phyloP scores from a whole-genome alignment of 53 echinoderm and acorn worm species.

The Mesocentrotus franciscanus region DNA sequence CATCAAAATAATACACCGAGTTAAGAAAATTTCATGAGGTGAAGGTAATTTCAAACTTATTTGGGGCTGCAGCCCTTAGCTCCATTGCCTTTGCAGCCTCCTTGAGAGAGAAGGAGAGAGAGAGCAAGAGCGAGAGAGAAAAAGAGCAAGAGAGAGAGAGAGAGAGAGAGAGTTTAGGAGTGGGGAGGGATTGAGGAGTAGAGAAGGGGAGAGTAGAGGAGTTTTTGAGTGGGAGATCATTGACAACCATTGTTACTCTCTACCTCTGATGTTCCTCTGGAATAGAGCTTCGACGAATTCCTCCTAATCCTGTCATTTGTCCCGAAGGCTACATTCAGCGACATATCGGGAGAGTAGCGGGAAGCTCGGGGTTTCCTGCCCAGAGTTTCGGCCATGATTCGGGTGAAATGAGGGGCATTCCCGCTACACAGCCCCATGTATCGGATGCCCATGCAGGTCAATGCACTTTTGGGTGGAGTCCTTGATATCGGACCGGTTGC shows the following conservation, averaged over 20 bases:
- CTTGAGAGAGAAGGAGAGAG: too few relatives aligned
- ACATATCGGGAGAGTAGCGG: constrained; percentile 77
- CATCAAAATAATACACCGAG: too few relatives aligned
- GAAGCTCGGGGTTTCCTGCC: constrained; percentile 80
- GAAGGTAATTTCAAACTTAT: too few relatives aligned
- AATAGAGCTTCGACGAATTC: not conserved
- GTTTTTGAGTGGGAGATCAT: not conserved
- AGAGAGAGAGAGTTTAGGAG: too few relatives aligned
- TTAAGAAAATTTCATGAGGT: too few relatives aligned
- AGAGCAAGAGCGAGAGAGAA: too few relatives aligned
- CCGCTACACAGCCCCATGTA: constrained; percentile 93
- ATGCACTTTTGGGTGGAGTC: constrained; percentile 49
- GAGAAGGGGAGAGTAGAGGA: too few relatives aligned
- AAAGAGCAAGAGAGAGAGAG: too few relatives aligned
- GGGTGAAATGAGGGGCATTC: constrained; percentile 85
- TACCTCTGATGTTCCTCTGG: not conserved
- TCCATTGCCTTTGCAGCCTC: too few relatives aligned
- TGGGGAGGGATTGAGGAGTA: not conserved
- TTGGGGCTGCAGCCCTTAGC: too few relatives aligned
- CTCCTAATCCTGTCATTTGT: not conserved
- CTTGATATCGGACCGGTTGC: constrained; percentile 73
- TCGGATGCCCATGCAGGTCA: constrained; percentile 72
- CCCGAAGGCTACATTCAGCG: constrained; percentile 70
- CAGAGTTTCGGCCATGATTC: constrained; percentile 82
- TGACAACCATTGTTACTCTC: not conserved